These are phyloP conservation scores for Odontomachus brunneus DNA, from an alignment of 1,140 invertebrate genomes.

Conservation along the genomic window DNA sequence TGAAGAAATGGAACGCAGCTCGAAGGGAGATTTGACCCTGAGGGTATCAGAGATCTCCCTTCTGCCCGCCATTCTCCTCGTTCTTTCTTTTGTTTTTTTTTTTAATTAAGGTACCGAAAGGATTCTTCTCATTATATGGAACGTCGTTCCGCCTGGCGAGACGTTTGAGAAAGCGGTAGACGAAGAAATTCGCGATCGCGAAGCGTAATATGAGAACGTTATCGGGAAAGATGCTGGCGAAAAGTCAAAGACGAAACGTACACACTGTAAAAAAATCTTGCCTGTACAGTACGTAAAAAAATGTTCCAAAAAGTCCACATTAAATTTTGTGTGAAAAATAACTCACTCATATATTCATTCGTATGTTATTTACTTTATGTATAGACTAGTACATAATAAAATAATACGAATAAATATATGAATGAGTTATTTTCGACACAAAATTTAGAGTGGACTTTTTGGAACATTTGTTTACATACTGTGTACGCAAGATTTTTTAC, in stretches of 20 bases:
- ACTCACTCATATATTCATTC: no score
- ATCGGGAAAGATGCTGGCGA: not conserved
- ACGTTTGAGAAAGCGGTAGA: constrained; percentile 32
- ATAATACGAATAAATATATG: no score
- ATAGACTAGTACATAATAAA: no score
- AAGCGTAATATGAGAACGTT: constrained; percentile 19
- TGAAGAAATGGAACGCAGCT: constrained; percentile 1
- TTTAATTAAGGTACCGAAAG: constrained; percentile 21
- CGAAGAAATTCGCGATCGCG: constrained; percentile 4
- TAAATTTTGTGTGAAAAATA: no score
- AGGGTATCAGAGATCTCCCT: not conserved
- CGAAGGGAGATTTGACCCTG: constrained; percentile 11
- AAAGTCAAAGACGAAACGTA: constrained; percentile 23
- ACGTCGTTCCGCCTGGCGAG: constrained; percentile 9
- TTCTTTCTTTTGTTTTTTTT: constrained; percentile 11
- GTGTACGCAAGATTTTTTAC: no score
- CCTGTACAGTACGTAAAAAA: no score
- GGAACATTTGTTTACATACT: no score
- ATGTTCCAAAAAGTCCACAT: no score
- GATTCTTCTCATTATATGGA: constrained; percentile 38
- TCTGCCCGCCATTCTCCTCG: not conserved
- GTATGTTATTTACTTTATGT: no score
- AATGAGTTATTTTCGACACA: no score
- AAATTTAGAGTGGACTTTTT: no score
- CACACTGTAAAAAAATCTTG: no score